Base-by-base conservation (phyloP, 2,113 vertebrate genomes). In the Engystomops pustulosus region DNA sequence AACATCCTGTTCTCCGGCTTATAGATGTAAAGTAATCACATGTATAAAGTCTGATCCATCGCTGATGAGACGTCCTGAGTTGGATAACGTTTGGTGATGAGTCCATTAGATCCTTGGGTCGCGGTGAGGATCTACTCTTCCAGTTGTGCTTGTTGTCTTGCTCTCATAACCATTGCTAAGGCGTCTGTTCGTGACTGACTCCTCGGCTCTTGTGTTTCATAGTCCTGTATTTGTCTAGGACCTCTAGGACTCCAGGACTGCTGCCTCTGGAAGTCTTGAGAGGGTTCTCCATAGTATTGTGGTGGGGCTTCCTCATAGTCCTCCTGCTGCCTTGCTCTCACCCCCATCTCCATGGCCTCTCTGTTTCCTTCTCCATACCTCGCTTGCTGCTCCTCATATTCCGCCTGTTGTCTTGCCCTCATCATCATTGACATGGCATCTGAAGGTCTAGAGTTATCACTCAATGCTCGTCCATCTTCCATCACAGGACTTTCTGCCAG, bases 321-420 rank as follows among this genome's bases (percentile, higher is more conserved):
- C 0, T 86, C 89, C 34, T 45, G 23, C 41, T 45, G 75, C 3
- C 62, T 70, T 32, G 65, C 62, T 55, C 74, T 85, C 38, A 45
- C 55, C 6, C n/a, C 49, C 83, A 85, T 85, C 67, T 77, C 83
- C 49, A 85, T 38, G 11, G 65, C 75, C 10, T 85, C 49, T 55
- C 23, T 69, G 6, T 36, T 0, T 0, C 18, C 53, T 0, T 60
- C 30, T 10, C 3, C 34, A 0, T 0, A 6, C 34, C 17, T 20
- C 11, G 47, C 0, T 0, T 7, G 0, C 41, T 82, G 58, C 0
- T 0, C 0, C 0, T 11, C 87, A 87, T 80, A 1, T 81, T 85
- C 87, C 1, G 86, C 88, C 47, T 80, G 17, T 69, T 68, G 41
- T 3, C 58, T 49, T 41, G 74, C 41, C 9, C 14, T 78, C 60